Conservation (phyloP, 2,888 invertebrate genomes). For the Latheticus oryzae region DNA sequence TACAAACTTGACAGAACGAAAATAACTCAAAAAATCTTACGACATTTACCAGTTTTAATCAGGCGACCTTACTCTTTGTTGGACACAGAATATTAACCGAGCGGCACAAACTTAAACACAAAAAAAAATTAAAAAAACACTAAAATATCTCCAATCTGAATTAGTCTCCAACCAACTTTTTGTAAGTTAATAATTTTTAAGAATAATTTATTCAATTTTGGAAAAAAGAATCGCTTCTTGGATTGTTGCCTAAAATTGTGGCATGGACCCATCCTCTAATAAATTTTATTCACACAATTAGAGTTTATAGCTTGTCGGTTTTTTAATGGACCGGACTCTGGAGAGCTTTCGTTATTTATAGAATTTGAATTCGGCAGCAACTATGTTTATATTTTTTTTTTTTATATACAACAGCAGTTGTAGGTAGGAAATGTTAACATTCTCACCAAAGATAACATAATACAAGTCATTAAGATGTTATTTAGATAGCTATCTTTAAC, state of each 20-base stretch:
- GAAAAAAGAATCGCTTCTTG: constrained; percentile 6
- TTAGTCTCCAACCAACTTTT: too few relatives aligned
- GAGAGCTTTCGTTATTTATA: constrained; percentile 48
- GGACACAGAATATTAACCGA: constrained; percentile 25
- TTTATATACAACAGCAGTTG: constrained; percentile 37
- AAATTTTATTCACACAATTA: constrained; percentile 53
- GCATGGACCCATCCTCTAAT: constrained; percentile 46
- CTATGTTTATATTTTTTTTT: constrained; percentile 44
- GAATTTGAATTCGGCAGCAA: constrained; percentile 52
- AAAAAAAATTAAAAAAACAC: too few relatives aligned
- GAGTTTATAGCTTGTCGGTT: constrained; percentile 36
- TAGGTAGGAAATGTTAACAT: constrained; percentile 30
- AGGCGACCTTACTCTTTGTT: constrained; percentile 44
- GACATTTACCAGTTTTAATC: constrained; percentile 54
- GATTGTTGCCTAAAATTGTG: constrained; percentile 41
- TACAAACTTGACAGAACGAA: constrained; percentile 49
- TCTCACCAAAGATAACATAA: constrained; percentile 23
- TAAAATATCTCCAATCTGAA: too few relatives aligned
- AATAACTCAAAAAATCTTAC: constrained; percentile 53
- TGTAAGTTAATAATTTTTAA: too few relatives aligned
- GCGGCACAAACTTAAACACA: constrained; percentile 38
- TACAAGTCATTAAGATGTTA: constrained; percentile 26
- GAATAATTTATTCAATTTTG: too few relatives aligned
- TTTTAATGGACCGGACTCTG: constrained; percentile 43
- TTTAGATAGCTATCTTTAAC: constrained; percentile 22